phyloP scores from a whole-genome alignment of 2,888 invertebrate genomes.

The Stenodera caucasica region DNA sequence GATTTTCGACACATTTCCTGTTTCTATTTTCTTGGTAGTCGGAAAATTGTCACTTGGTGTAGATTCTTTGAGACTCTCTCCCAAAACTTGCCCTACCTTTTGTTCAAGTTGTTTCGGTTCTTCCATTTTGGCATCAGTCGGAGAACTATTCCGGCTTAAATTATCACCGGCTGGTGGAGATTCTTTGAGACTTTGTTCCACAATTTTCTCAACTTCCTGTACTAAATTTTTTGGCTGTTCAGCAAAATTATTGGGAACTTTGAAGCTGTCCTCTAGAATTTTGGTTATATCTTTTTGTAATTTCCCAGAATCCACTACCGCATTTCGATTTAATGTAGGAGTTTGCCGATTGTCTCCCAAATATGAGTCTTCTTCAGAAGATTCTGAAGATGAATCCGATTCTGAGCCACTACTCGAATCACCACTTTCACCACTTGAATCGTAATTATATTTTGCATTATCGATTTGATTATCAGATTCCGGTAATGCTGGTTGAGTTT shows the following conservation, averaged over 20 bases:
- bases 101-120: not conserved
- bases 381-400: no score
- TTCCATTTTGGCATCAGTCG: no score
- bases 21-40: no score
- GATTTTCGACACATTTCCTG: no score
- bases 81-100: not conserved
- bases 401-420: not conserved
- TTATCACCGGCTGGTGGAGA: no score
- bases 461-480: slow-evolving; percentile 12
- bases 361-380: not conserved
- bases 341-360: not conserved
- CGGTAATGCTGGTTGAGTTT: slow-evolving; percentile 4
- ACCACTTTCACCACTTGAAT: not conserved
- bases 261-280: slow-evolving; percentile 19
- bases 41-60: not conserved
- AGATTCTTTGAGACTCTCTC: not conserved
- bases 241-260: not conserved
- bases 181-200: no score
- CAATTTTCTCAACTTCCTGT: not conserved
- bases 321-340: not conserved
- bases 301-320: not conserved
- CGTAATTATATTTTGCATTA: not conserved
- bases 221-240: no score
- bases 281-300: slow-evolving; percentile 14
- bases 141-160: no score